phyloP scores from a whole-genome alignment of 2,797 vertebrate genomes.

The Phaenicophaeus curvirostris region DNA sequence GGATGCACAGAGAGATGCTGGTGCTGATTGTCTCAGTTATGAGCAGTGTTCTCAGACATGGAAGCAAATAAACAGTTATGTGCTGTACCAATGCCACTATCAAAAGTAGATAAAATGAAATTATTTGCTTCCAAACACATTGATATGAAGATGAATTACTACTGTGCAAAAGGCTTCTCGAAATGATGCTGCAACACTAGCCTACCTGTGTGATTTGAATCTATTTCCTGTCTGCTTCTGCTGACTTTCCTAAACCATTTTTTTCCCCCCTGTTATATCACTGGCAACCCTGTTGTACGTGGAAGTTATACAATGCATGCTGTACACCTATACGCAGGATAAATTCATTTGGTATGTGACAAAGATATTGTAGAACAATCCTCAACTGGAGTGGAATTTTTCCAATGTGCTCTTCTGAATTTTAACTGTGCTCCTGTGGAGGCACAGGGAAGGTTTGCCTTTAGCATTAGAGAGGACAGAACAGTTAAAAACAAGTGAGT shows the following conservation, averaged over 20 bases:
- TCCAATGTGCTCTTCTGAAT: not conserved
- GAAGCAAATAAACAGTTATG: accelerated
- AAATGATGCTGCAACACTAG: not conserved
- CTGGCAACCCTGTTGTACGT: not conserved
- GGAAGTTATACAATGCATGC: not conserved
- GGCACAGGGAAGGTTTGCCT: not conserved
- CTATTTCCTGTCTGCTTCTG: not conserved
- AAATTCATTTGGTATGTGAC: not conserved
- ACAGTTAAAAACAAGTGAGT: not conserved
- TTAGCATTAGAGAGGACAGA: not conserved
- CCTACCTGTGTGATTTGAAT: not conserved
- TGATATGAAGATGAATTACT: not conserved
- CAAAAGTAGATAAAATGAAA: not conserved
- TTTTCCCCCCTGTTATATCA: not conserved
- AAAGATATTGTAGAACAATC: not conserved
- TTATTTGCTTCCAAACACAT: not conserved
- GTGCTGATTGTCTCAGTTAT: not conserved
- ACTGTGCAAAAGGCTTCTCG: not conserved
- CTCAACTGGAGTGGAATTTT: not conserved
- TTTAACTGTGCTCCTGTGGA: not conserved
- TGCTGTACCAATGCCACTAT: not conserved
- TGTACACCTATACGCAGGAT: not conserved
- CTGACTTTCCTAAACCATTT: not conserved
- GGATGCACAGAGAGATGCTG: not conserved
- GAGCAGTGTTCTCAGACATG: not conserved